Evolutionary conservation across 2,797 vertebrate genomes (phyloP).

Genomic region (Clarias laeviceps): DNA sequence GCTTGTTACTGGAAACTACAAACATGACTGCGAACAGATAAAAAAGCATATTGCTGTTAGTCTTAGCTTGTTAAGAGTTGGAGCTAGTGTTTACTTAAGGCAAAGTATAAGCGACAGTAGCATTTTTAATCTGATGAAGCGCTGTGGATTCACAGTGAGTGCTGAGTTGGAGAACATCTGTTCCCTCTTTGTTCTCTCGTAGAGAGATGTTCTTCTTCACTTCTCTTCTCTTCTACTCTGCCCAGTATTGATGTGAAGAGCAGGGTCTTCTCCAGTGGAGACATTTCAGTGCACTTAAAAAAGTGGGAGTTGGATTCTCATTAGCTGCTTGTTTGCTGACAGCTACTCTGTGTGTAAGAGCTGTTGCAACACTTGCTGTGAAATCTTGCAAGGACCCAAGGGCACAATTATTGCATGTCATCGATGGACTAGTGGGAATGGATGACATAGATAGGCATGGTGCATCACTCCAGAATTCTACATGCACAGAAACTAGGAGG

Average conservation of each 20-base stretch:
- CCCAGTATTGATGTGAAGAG: constrained; percentile 58
- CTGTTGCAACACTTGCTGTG: constrained; percentile 60
- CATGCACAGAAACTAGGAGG: constrained; percentile 48
- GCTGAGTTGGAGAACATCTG: constrained; percentile 63
- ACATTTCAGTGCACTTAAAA: constrained; percentile 69
- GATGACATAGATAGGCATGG: constrained; percentile 65
- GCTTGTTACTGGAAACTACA: constrained; percentile 57
- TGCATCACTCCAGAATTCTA: constrained; percentile 57
- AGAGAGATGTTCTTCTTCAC: constrained; percentile 43
- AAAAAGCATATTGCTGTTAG: constrained; percentile 37
- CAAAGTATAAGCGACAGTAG: constrained; percentile 53
- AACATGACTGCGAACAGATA: constrained; percentile 39
- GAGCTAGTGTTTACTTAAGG: constrained; percentile 58
- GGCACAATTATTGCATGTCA: constrained; percentile 67
- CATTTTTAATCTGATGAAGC: constrained; percentile 65
- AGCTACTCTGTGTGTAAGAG: constrained; percentile 57
- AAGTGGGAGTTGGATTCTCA: constrained; percentile 71
- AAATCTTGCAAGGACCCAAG: constrained; percentile 64
- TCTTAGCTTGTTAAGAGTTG: constrained; percentile 61
- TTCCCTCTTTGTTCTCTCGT: constrained; percentile 60
- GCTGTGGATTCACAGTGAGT: constrained; percentile 53
- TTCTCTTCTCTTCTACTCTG: constrained; percentile 43
- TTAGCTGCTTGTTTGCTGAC: constrained; percentile 68
- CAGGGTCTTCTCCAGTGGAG: constrained; percentile 58
- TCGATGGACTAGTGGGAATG: constrained; percentile 58